Evolutionary conservation across 1,140 invertebrate genomes (phyloP).

Genomic region (Caenorhabditis briggsae): DNA sequence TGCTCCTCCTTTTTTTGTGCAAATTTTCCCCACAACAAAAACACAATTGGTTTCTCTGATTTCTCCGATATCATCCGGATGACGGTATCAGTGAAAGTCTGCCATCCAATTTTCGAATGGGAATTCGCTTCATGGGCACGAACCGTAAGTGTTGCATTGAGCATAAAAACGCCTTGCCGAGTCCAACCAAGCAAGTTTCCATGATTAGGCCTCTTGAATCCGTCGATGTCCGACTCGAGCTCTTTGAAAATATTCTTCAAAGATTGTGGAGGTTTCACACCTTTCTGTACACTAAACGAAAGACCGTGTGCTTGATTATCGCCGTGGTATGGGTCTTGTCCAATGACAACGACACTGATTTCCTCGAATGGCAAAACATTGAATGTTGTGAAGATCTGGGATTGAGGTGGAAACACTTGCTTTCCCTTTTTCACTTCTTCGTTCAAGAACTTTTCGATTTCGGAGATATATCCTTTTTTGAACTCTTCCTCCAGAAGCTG

Average conservation of each 20-base stretch:
- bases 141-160: conserved; percentile 84
- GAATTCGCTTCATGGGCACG: conserved; percentile 82
- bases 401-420: conserved; percentile 72
- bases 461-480: conserved; percentile 54
- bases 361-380: conserved; percentile 74
- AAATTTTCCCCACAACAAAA: conserved; percentile 84
- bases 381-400: conserved; percentile 74
- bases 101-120: conserved; percentile 83
- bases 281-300: conserved; percentile 83
- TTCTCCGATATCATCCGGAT: conserved; percentile 79
- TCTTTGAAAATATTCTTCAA: conserved; percentile 84
- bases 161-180: conserved; percentile 83
- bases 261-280: conserved; percentile 82
- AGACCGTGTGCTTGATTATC: conserved; percentile 81
- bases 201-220: conserved; percentile 82
- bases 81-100: conserved; percentile 83
- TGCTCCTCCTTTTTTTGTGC: conserved; percentile 83
- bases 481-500: conserved; percentile 55
- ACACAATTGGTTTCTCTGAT: conserved; percentile 81
- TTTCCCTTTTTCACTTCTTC: conserved; percentile 58
- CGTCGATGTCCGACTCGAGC: conserved; percentile 81
- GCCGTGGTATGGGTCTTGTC: conserved; percentile 84
- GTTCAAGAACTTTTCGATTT: conserved; percentile 56
- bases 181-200: conserved; percentile 83
- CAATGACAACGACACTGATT: conserved; percentile 81